Evolutionary conservation across 2,797 vertebrate species (phyloP), one percentile per base, ranked within the genome.

Genomic region (Epinephelus awoara): DNA sequence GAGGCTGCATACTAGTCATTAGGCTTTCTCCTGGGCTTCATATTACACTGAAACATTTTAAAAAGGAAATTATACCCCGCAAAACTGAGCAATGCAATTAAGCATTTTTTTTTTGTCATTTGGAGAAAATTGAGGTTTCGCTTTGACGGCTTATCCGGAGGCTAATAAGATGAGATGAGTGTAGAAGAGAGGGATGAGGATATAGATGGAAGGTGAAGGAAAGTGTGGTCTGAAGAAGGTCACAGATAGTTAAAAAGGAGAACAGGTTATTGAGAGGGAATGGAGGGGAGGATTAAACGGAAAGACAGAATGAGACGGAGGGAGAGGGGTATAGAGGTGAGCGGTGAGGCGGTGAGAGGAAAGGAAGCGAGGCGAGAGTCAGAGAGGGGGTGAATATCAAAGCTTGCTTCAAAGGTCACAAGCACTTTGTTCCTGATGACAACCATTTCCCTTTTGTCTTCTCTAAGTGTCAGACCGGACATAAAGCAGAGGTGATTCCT

Each of bases 351-450:
- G n/a, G 21, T 52, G 51, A 69, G 65, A 80, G 76, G 72, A 76
- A 80, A 70, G 55, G 80, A 79, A 51, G 62, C 49, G 72, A 75
- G 71, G 49, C 3, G 9, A 83, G 44, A 80, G 67, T 57, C 27
- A 21, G 67, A 62, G 57, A 75, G 72, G 65, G 65, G 78, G 68
- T 56, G 77, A 85, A 90, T 91, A 92, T 93, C 90, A 94, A 93
- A 93, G 91, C 86, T 72, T 56, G 77, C 91, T 91, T 92, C 88
- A 94, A 94, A 95, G 94, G 93, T 95, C 93, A 94, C 72, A 63
- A 21, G 77, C 86, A 92, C 93, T 94, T 94, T 93, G 89, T 93
- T 93, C 88, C 74, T 83, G 91, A 85, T 88, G 92, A 93, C 87
- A 91, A 89, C 83, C 91, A 82, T 92, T 90, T 90, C 86, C 85